phyloP scores from a whole-genome alignment of 1,140 invertebrate species.

The Drosophila teissieri region DNA sequence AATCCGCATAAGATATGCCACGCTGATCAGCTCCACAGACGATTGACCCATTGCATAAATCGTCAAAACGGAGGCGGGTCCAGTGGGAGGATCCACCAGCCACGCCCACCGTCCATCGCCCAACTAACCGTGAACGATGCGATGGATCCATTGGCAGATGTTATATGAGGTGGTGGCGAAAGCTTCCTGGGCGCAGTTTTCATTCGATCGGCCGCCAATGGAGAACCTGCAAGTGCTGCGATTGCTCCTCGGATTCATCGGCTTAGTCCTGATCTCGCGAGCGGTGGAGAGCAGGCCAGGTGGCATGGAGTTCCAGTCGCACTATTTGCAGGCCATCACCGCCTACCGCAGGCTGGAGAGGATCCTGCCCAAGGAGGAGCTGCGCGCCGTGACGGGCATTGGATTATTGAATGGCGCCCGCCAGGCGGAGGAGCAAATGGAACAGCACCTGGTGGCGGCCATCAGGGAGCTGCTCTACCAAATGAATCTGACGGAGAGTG shows the following conservation, averaged over 20 bases:
- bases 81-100: constrained; percentile 1
- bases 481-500: constrained; percentile 29
- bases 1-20: constrained; percentile 14
- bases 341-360: constrained; percentile 68
- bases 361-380: constrained; percentile 56
- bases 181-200: constrained; percentile 46
- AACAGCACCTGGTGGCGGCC: constrained; percentile 58
- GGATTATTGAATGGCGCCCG: constrained; percentile 73
- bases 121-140: constrained; percentile 54
- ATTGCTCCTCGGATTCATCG: constrained; percentile 10
- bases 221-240: constrained; percentile 21
- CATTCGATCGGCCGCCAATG: constrained; percentile 18
- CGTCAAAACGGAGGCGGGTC: constrained; percentile 3
- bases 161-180: constrained; percentile 43
- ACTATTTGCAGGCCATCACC: constrained; percentile 61
- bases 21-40: constrained; percentile 19
- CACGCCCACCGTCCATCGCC: constrained; percentile 42
- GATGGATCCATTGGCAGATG: constrained; percentile 4
- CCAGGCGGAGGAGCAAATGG: constrained; percentile 69
- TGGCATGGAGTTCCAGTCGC: constrained; percentile 53
- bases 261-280: constrained; percentile 9
- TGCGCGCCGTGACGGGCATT: constrained; percentile 60
- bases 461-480: constrained; percentile 57
- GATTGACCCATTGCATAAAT: constrained; percentile 21
- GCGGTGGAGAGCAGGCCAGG: neutral